Conservation (phyloP, 2,113 vertebrate genomes). For the Mormyrus lacerda region DNA sequence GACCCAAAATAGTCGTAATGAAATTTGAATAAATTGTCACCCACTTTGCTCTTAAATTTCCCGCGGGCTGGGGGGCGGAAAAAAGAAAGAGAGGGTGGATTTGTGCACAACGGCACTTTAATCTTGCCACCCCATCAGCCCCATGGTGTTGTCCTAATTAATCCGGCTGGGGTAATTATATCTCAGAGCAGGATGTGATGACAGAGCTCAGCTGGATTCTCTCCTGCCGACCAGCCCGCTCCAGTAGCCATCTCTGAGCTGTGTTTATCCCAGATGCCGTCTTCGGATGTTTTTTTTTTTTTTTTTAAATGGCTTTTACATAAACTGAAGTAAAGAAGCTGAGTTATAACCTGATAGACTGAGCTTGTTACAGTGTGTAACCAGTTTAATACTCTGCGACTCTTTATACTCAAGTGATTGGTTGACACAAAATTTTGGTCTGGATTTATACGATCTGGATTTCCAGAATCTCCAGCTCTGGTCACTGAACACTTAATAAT, state of each 20-base stretch:
- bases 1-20: constrained; percentile 31
- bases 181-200: constrained; percentile 38
- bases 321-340: neutral
- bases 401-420: too few species aligned
- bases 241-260: neutral
- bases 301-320: neutral
- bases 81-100: constrained; percentile 33
- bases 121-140: constrained; percentile 38
- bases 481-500: neutral
- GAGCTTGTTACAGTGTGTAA: neutral
- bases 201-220: neutral
- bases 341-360: neutral
- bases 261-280: neutral
- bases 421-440: too few species aligned
- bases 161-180: constrained; percentile 43
- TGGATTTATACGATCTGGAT: too few species aligned
- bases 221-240: neutral
- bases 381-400: too few species aligned
- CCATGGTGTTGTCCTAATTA: constrained; percentile 38
- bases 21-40: constrained; percentile 27
- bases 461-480: too few species aligned
- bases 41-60: constrained; percentile 19
- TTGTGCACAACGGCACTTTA: constrained; percentile 37
- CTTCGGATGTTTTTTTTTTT: neutral
- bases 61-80: constrained; percentile 15